Percentiles rank a stretch among this genome's conserved stretches.
phyloP scores from a whole-genome alignment of 2,888 invertebrate genomes.

The Drosophila cracens region DNA sequence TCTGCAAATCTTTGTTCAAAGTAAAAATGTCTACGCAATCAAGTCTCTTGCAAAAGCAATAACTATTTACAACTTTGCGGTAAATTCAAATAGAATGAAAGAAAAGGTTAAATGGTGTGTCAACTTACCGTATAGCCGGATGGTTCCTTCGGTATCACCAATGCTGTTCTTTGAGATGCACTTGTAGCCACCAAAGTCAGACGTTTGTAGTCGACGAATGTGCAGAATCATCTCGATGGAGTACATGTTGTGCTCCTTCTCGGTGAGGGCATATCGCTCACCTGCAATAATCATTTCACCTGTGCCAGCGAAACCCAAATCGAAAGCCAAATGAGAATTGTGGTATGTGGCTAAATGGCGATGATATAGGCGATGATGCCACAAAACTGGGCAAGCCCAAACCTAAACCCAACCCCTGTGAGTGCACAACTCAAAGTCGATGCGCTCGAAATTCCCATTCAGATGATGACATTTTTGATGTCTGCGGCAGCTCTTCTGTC shows the following conservation, averaged over 20 bases:
- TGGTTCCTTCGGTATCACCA: conserved; percentile 95
- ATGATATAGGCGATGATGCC: conserved; percentile 3
- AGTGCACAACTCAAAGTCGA: not conserved
- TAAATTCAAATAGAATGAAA: not conserved
- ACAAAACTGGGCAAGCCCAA: not conserved
- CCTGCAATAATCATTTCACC: conserved; percentile 96
- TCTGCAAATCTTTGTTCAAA: not conserved
- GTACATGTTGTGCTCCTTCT: conserved; percentile 92
- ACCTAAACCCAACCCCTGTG: not conserved
- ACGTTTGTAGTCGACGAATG: conserved; percentile 90
- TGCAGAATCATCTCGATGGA: conserved; percentile 93
- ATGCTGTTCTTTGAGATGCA: conserved; percentile 97
- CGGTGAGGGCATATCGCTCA: conserved; percentile 93
- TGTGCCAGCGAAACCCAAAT: conserved; percentile 82
- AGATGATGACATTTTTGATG: conserved; percentile 51
- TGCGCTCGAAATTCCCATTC: conserved; percentile 10
- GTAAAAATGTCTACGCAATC: not conserved
- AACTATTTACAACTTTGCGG: not conserved
- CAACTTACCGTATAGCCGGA: conserved; percentile 93
- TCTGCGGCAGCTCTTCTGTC: conserved; percentile 16
- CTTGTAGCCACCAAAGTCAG: conserved; percentile 94
- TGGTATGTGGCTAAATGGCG: conserved; percentile 1
- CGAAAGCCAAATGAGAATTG: conserved; percentile 26
- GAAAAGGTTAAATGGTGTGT: not conserved
- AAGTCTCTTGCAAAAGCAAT: not conserved